Evolutionary conservation across 1,140 invertebrate genomes (phyloP).

Genomic region (Drosophila pectinifera): DNA sequence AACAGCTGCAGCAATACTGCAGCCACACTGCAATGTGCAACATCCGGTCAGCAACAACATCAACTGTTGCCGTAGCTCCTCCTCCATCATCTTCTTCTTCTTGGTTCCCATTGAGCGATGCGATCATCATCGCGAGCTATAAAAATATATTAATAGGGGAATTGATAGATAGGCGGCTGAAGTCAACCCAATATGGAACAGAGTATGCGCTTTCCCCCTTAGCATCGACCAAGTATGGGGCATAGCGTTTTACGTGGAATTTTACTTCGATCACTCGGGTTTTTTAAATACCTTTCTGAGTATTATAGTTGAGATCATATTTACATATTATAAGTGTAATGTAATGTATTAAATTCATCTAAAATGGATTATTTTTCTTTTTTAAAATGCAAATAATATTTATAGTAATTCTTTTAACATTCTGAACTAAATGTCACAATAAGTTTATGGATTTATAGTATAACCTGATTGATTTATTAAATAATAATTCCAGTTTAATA

Average conservation of each 20-base stretch:
- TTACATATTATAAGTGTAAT: too few relatives aligned
- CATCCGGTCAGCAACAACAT: slow-evolving; percentile 69
- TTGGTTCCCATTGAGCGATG: slow-evolving; percentile 28
- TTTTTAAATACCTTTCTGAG: not conserved
- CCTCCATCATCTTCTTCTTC: not conserved
- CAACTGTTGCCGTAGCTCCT: slow-evolving; percentile 2
- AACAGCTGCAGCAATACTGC: slow-evolving; percentile 41
- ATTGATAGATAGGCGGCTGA: slow-evolving; percentile 8
- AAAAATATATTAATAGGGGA: slow-evolving; percentile 41
- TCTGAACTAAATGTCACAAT: too few relatives aligned
- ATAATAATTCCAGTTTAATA: too few relatives aligned
- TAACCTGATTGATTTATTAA: too few relatives aligned
- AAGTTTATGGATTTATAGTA: too few relatives aligned
- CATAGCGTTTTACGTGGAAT: slow-evolving; percentile 2
- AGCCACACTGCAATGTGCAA: slow-evolving; percentile 50
- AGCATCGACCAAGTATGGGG: slow-evolving; percentile 7
- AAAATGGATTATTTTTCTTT: not conserved
- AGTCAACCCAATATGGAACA: slow-evolving; percentile 6
- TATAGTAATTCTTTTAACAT: too few relatives aligned
- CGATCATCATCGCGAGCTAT: slow-evolving; percentile 44
- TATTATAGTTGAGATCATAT: too few relatives aligned
- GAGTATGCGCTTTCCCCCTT: slow-evolving; percentile 6
- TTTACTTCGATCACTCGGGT: slow-evolving; percentile 1
- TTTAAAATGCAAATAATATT: too few relatives aligned
- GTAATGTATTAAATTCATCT: not conserved